Percentiles rank a stretch among this genome's conserved stretches.
Conservation (phyloP, 1,140 invertebrate species). For the Scaptomyza montana region DNA sequence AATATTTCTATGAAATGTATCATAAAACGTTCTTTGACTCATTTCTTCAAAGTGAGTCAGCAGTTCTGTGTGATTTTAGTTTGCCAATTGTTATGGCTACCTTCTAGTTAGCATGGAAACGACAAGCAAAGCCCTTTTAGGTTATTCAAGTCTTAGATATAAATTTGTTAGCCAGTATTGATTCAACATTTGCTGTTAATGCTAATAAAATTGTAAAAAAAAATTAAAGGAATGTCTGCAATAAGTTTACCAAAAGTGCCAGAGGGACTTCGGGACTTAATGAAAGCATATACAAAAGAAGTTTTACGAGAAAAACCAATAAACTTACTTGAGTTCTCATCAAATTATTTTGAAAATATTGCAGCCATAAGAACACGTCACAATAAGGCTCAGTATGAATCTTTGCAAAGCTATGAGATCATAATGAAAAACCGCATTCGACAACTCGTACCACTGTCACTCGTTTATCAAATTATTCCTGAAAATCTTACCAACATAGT, state of each 20-base stretch:
- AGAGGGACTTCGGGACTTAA: slow-evolving; percentile 84
- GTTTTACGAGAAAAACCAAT: slow-evolving; percentile 85
- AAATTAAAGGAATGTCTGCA: slow-evolving; percentile 50
- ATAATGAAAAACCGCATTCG: slow-evolving; percentile 61
- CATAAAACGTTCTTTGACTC: background rate
- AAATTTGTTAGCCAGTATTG: slow-evolving; percentile 61
- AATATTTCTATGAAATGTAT: slow-evolving; percentile 2
- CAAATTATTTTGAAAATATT: slow-evolving; percentile 84
- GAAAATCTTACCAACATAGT: slow-evolving; percentile 84
- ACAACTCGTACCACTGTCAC: slow-evolving; percentile 67
- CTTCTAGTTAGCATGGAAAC: slow-evolving; percentile 66
- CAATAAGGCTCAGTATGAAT: slow-evolving; percentile 51
- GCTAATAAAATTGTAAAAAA: slow-evolving; percentile 14
- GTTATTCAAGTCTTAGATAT: slow-evolving; percentile 41
- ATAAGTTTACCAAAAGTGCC: slow-evolving; percentile 84
- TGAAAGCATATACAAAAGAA: slow-evolving; percentile 85
- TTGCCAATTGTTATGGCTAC: slow-evolving; percentile 52
- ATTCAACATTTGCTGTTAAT: slow-evolving; percentile 57
- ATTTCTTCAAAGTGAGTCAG: slow-evolving; percentile 10
- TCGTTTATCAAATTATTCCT: slow-evolving; percentile 84
- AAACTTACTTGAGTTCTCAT: slow-evolving; percentile 85
- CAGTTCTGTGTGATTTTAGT: slow-evolving; percentile 20
- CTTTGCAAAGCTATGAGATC: slow-evolving; percentile 60
- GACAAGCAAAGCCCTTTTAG: slow-evolving; percentile 1
- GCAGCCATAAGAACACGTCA: slow-evolving; percentile 76